phyloP scores from a whole-genome alignment of 2,888 invertebrate species.

The Dynastes hyllus region DNA sequence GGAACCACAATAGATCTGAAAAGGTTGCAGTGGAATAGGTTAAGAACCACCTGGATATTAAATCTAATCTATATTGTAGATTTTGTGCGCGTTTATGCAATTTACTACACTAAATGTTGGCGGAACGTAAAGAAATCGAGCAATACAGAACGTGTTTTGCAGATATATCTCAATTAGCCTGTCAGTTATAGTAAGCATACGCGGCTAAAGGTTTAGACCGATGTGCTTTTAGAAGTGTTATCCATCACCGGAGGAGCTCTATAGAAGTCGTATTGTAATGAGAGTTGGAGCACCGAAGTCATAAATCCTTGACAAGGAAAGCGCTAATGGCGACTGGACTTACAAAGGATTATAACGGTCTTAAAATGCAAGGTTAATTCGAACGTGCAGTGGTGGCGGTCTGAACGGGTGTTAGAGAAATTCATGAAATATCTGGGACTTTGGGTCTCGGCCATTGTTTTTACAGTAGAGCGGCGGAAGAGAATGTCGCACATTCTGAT shows the following conservation, averaged over 20 bases:
- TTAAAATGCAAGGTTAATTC: conserved; percentile 52
- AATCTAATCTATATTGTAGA: no score
- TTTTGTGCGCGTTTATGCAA: no score
- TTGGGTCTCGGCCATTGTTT: conserved; percentile 39
- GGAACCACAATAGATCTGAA: no score
- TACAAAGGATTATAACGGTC: conserved; percentile 53
- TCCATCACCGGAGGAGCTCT: conserved; percentile 51
- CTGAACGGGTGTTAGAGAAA: conserved; percentile 25
- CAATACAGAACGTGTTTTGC: neutral
- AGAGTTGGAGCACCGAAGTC: conserved; percentile 55
- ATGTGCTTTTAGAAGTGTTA: conserved; percentile 50
- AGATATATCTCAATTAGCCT: conserved; percentile 19
- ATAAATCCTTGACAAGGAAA: conserved; percentile 56
- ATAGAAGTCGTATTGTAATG: conserved; percentile 55
- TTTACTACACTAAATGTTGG: no score
- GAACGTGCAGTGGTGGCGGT: conserved; percentile 34
- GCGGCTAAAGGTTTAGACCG: conserved; percentile 16
- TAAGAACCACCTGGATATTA: no score
- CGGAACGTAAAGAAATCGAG: no score
- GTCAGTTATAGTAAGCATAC: conserved; percentile 25
- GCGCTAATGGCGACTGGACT: conserved; percentile 55
- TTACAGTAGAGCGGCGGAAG: conserved; percentile 25
- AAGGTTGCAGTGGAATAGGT: no score
- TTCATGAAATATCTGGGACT: conserved; percentile 47
- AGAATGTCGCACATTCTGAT: neutral